Conservation (phyloP, 2,888 invertebrate genomes). For the Hesperia comma region DNA sequence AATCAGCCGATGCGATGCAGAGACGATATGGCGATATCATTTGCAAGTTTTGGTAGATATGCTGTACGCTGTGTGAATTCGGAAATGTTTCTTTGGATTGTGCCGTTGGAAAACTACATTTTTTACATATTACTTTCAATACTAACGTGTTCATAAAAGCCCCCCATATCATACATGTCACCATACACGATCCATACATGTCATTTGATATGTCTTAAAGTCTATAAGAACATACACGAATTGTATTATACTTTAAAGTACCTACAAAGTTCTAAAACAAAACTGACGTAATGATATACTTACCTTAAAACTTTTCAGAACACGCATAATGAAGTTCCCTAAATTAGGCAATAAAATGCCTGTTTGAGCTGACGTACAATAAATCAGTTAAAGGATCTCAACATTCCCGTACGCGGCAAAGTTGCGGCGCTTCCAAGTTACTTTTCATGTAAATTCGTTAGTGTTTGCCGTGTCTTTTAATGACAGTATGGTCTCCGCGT, state of each 20-base stretch:
- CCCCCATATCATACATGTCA: too few relatives aligned
- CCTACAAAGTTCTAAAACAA: background rate
- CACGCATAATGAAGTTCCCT: constrained; percentile 14
- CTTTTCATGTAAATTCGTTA: constrained; percentile 57
- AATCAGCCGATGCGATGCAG: constrained; percentile 48
- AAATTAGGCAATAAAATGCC: constrained; percentile 30
- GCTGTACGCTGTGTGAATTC: constrained; percentile 29
- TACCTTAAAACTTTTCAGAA: constrained; percentile 9
- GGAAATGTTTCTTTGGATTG: constrained; percentile 6
- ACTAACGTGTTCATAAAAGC: too few relatives aligned
- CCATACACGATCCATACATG: too few relatives aligned
- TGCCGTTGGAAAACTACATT: background rate
- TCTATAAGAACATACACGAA: too few relatives aligned
- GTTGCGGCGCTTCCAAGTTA: constrained; percentile 49
- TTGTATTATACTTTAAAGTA: too few relatives aligned
- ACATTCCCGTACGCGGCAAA: constrained; percentile 29
- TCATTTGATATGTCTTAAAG: too few relatives aligned
- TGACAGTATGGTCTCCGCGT: constrained; percentile 5
- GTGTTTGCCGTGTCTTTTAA: constrained; percentile 31
- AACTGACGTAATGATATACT: background rate
- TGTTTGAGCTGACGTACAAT: constrained; percentile 38
- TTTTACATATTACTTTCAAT: too few relatives aligned
- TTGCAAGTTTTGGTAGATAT: constrained; percentile 33
- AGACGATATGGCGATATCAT: constrained; percentile 27
- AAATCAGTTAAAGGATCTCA: constrained; percentile 39